phyloP scores from a whole-genome alignment of 2,797 vertebrate genomes.

The Hypotaenidia philippensis region DNA sequence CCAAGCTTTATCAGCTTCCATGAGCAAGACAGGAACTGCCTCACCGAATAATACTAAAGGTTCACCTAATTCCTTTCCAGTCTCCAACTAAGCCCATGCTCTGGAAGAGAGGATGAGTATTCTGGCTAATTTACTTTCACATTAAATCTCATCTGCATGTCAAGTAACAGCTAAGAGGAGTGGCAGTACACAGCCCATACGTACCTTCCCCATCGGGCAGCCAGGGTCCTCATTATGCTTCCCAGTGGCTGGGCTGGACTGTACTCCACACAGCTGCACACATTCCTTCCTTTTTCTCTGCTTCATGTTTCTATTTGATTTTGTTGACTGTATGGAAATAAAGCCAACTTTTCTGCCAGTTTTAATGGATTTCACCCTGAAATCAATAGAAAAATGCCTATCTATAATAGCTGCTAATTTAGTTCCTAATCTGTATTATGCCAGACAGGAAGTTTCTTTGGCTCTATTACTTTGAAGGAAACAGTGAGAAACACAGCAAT shows the following conservation, averaged over 20 bases:
- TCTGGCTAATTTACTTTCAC: not conserved
- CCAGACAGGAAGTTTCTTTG: constrained; percentile 52
- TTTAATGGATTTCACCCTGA: constrained; percentile 1
- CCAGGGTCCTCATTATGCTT: fast-evolving
- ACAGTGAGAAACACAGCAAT: constrained; percentile 25
- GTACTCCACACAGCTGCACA: not conserved
- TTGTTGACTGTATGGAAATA: not conserved
- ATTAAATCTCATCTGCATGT: fast-evolving
- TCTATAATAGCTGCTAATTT: constrained; percentile 48
- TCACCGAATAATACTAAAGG: not conserved
- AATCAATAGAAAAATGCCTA: constrained; percentile 42
- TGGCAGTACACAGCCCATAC: not conserved
- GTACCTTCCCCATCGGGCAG: not conserved
- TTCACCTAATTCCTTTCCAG: not conserved
- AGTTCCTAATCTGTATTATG: constrained; percentile 38
- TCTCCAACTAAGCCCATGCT: fast-evolving
- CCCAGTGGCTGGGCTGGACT: not conserved
- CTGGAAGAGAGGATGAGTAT: not conserved
- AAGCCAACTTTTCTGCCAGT: constrained; percentile 30
- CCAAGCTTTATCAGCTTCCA: not conserved
- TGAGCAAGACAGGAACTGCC: not conserved
- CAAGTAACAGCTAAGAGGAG: not conserved
- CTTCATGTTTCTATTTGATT: constrained; percentile 26
- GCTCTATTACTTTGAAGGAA: constrained; percentile 40
- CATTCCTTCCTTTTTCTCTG: not conserved